Evolutionary conservation across 2,113 vertebrate species (phyloP).

Genomic region (Phalacrocorax aristotelis): DNA sequence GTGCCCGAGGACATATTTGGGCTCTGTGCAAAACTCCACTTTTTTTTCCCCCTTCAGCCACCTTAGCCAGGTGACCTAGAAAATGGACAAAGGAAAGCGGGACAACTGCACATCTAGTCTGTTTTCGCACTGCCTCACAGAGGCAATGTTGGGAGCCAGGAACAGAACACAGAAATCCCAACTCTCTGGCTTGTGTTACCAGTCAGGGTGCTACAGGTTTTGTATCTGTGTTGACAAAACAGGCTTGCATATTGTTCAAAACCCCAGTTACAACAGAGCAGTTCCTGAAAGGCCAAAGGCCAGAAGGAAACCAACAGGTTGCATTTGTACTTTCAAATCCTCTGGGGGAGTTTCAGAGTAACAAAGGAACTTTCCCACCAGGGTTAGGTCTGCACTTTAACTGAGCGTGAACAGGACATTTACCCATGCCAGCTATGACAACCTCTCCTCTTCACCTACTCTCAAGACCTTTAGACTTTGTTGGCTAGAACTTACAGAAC

Average conservation of each 20-base stretch:
- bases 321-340: constrained; percentile 20
- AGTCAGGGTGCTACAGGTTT: background rate
- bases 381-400: background rate
- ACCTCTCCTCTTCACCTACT: background rate
- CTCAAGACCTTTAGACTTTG: background rate
- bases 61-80: background rate
- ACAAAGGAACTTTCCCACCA: constrained; percentile 29
- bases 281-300: constrained; percentile 45
- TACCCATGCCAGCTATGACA: background rate
- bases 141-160: background rate
- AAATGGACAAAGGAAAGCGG: background rate
- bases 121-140: background rate
- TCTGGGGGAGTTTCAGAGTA: background rate
- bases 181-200: background rate
- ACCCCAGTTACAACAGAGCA: background rate
- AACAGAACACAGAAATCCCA: background rate
- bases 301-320: constrained; percentile 25
- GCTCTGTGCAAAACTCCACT: background rate
- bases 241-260: constrained; percentile 15
- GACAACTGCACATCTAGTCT: background rate
- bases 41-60: background rate
- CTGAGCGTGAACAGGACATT: background rate
- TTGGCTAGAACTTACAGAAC: background rate
- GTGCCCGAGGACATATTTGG: background rate
- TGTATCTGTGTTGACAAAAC: constrained; percentile 42